Base-by-base conservation (phyloP, 2,113 vertebrate genomes). In the Pyrgilauda ruficollis region DNA sequence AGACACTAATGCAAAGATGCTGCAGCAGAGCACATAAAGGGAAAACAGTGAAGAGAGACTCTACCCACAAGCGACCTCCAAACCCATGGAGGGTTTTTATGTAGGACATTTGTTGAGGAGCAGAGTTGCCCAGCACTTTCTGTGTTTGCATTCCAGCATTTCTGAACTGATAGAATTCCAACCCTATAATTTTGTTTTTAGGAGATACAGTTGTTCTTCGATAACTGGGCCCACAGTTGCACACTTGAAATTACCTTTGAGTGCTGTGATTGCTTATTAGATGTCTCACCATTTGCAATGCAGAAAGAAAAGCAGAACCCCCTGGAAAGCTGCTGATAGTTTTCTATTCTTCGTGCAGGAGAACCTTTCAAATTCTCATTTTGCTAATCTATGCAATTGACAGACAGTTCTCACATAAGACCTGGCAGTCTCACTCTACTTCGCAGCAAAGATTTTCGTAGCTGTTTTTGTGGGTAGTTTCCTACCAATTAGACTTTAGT, bases 381-480 rank as follows among this genome's bases (percentile, higher is more conserved):
- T 96, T 8, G 10, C 53, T 97, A 84, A 90, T 95, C 77, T 92
- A 16, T 81, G 87, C 61, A 72, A 88, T 84, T 88, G 93, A 75
- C 95, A 96, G 93, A 75, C 95, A 96, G 87, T 96, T 97, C 84
- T 95, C 87, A 87, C 73, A 62, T 82, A 58, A 94, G 95, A 76
- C 64, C 91, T 82, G 89, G 27, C 66, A 85, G 52, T 94, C 73
- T 97, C 68, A 69, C 61, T 43, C 35, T 94, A n/a, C 89, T 95
- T 92, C 53, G 96, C 59, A 87, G 82, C 56, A 84, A 94, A 94
- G 86, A 85, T 94, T 96, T 88, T 96, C 94, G 77, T 87, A 94
- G 87, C 63, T 92, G 55, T 16, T 75, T 91, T 89, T 88, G 85
- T 92, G 87, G 78, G 58, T 91, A 63, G 75, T 95, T 77, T 97